phyloP scores from a whole-genome alignment of 1,140 invertebrate genomes.

The Dendroctonus ponderosae region DNA sequence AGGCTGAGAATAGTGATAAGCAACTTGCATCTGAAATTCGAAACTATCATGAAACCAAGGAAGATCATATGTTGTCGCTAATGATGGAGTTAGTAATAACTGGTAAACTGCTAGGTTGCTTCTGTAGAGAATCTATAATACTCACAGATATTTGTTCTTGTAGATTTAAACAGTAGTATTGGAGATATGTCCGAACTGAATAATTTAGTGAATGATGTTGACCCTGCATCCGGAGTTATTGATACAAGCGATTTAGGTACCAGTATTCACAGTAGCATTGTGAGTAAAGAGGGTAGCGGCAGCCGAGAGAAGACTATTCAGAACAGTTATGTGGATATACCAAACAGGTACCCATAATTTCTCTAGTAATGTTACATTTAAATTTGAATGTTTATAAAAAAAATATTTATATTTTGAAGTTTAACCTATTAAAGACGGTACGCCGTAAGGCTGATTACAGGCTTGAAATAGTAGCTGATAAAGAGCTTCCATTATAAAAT shows the following conservation, averaged over 20 bases:
- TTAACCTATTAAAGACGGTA: too few species aligned
- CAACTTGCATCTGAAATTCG: constrained; percentile 22
- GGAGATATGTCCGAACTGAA: constrained; percentile 24
- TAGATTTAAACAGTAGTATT: constrained; percentile 31
- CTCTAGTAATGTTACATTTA: background rate
- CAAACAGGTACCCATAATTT: constrained; percentile 14
- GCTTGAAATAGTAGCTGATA: too few species aligned
- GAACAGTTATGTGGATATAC: constrained; percentile 11
- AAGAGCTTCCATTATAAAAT: too few species aligned
- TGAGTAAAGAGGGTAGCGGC: constrained; percentile 16
- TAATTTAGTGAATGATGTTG: background rate
- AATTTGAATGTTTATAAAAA: too few species aligned
- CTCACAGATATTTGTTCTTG: constrained; percentile 8
- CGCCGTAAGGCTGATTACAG: too few species aligned
- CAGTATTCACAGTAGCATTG: constrained; percentile 24
- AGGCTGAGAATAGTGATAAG: constrained; percentile 18
- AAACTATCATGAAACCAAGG: constrained; percentile 33
- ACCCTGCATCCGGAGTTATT: background rate
- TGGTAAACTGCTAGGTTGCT: background rate
- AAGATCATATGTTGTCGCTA: constrained; percentile 38
- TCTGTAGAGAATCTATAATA: background rate
- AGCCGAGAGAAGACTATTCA: background rate
- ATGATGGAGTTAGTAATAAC: constrained; percentile 39
- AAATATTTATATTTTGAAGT: background rate
- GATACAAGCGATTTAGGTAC: constrained; percentile 35